These are phyloP conservation scores for Ceratotherium simum DNA, from an alignment of 2,113 vertebrate species.

Conservation along the genomic window DNA sequence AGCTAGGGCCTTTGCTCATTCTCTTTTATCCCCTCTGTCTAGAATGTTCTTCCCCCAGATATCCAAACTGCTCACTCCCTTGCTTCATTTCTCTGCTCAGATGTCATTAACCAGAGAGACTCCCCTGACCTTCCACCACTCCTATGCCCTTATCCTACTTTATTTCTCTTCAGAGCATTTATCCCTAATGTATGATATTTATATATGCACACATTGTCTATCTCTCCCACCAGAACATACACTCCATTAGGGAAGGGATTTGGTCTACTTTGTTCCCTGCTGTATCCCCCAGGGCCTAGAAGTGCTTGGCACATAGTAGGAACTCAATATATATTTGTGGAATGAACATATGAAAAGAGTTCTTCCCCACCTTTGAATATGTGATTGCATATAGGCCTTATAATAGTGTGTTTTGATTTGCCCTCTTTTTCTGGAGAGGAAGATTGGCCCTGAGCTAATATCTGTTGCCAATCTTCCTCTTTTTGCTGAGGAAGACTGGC, in stretches of 20 bases:
- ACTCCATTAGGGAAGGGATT: neutral
- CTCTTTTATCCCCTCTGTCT: neutral
- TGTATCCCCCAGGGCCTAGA: neutral
- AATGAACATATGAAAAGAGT: neutral
- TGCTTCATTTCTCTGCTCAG: neutral
- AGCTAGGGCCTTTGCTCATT: neutral
- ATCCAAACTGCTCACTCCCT: neutral
- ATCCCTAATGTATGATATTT: neutral
- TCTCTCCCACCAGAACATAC: neutral
- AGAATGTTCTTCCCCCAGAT: neutral
- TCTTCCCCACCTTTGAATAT: conserved; percentile 7
- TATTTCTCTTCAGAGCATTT: neutral
- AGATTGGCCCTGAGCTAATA: too few relatives aligned
- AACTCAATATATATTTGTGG: conserved; percentile 16
- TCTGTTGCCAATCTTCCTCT: too few relatives aligned
- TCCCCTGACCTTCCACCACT: neutral
- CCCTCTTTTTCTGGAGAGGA: too few relatives aligned
- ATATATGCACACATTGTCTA: neutral
- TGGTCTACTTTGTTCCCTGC: neutral
- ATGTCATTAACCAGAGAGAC: neutral
- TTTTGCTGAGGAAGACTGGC: too few relatives aligned
- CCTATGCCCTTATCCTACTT: neutral
- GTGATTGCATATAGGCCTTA: neutral
- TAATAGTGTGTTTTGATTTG: neutral
- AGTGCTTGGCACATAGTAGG: neutral